Percentiles rank a stretch among this genome's conserved stretches.
Conservation (phyloP, 2,888 invertebrate genomes). For the Mythimna loreyi region DNA sequence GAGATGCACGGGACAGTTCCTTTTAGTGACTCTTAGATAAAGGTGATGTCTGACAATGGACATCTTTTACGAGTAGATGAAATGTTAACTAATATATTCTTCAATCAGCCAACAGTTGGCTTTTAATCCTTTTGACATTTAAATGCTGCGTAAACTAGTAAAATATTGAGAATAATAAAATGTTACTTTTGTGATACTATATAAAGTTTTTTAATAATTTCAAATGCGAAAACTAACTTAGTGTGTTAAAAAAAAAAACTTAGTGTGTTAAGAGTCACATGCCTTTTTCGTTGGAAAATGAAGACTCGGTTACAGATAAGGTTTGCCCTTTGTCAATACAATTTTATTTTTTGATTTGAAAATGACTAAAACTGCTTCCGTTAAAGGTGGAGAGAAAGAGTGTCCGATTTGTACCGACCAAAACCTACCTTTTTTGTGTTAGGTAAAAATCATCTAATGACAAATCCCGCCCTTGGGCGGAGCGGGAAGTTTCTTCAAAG, state of each 20-base stretch:
- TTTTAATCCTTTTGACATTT: not conserved
- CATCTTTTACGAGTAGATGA: not conserved
- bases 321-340: too few relatives aligned
- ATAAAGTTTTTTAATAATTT: not conserved
- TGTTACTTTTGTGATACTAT: not conserved
- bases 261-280: not conserved
- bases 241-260: not conserved
- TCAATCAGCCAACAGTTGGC: not conserved
- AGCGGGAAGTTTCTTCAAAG: too few relatives aligned
- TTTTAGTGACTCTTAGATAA: too few relatives aligned
- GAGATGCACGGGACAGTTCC: too few relatives aligned
- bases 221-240: too few relatives aligned
- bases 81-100: not conserved
- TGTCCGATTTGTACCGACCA: too few relatives aligned
- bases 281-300: not conserved
- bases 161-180: not conserved
- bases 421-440: too few relatives aligned
- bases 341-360: too few relatives aligned
- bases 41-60: not conserved
- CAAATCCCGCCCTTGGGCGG: too few relatives aligned
- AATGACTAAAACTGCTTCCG: too few relatives aligned
- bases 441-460: too few relatives aligned
- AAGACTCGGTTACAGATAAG: not conserved
- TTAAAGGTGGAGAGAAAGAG: too few relatives aligned
- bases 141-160: not conserved